A percentile compares a stretch with the other conserved stretches of the same genome.
Evolutionary conservation across 2,888 invertebrate genomes (phyloP).

Genomic region (Hartigia nigra): DNA sequence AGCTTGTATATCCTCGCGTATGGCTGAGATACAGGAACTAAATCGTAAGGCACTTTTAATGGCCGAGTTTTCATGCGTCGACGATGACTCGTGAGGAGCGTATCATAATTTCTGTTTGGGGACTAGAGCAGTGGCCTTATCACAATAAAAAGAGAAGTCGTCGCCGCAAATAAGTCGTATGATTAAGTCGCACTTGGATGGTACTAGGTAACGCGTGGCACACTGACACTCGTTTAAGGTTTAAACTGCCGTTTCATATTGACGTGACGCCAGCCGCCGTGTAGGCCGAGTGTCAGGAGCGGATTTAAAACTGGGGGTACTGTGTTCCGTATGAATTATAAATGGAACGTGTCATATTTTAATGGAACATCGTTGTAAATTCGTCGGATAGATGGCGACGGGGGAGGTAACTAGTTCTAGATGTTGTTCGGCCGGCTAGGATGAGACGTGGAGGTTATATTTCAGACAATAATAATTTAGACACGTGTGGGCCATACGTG

Average conservation of each 20-base stretch:
- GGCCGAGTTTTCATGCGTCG: not conserved
- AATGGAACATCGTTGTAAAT: conserved; percentile 46
- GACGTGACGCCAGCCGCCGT: not conserved
- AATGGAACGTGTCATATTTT: conserved; percentile 47
- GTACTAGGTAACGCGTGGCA: not conserved
- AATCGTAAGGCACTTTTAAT: not conserved
- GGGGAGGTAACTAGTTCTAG: conserved; percentile 40
- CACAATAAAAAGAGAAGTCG: not conserved
- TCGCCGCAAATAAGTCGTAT: not conserved
- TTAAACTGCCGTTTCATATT: not conserved
- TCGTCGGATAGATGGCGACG: conserved; percentile 28
- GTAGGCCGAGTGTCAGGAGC: not conserved
- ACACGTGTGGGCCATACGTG: conserved; percentile 63
- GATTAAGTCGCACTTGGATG: not conserved
- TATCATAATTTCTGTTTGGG: not conserved
- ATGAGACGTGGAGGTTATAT: conserved; percentile 37
- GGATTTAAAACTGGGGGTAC: conserved; percentile 11
- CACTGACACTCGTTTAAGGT: not conserved
- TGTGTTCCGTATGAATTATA: conserved; percentile 28
- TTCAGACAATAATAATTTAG: conserved; percentile 62
- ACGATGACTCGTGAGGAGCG: not conserved
- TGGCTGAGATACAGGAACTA: not conserved
- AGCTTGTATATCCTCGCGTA: not conserved
- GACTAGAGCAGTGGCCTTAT: not conserved
- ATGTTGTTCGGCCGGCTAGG: conserved; percentile 29